These are phyloP conservation scores for Ceratothoa steindachneri DNA, from an alignment of 2,888 invertebrate genomes.

Conservation along the genomic window DNA sequence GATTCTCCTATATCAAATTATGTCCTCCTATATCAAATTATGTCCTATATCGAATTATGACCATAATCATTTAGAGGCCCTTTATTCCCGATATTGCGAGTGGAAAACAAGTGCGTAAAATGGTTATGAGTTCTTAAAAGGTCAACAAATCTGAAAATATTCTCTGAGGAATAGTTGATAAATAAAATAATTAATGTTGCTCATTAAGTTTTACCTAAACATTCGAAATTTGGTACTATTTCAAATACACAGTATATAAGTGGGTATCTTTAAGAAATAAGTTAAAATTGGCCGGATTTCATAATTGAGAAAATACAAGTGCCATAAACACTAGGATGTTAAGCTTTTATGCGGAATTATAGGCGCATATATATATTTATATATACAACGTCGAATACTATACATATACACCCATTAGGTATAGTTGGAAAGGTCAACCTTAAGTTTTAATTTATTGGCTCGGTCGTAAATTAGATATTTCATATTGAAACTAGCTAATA, in stretches of 20 bases:
- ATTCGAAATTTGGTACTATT: background rate
- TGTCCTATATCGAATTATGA: too few relatives aligned
- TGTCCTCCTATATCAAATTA: too few relatives aligned
- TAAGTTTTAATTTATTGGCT: background rate
- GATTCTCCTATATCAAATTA: too few relatives aligned
- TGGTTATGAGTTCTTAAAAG: too few relatives aligned
- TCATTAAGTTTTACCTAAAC: too few relatives aligned
- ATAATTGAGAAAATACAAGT: background rate
- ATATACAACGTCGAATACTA: background rate
- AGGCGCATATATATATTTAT: conserved; percentile 5
- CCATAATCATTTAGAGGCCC: too few relatives aligned
- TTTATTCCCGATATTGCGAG: too few relatives aligned
- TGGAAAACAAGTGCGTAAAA: too few relatives aligned
- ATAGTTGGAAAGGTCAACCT: background rate
- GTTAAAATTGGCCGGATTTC: background rate
- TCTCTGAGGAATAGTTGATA: too few relatives aligned
- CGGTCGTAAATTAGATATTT: background rate
- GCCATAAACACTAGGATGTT: background rate
- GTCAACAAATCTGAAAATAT: too few relatives aligned
- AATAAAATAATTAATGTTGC: too few relatives aligned
- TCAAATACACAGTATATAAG: background rate
- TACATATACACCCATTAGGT: conserved; percentile 2
- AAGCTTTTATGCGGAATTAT: background rate
- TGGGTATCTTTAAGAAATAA: background rate
- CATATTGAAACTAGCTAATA: too few relatives aligned